These are phyloP conservation scores for Gambusia holbrooki DNA, from an alignment of 2,113 vertebrate species.

Conservation along the genomic window DNA sequence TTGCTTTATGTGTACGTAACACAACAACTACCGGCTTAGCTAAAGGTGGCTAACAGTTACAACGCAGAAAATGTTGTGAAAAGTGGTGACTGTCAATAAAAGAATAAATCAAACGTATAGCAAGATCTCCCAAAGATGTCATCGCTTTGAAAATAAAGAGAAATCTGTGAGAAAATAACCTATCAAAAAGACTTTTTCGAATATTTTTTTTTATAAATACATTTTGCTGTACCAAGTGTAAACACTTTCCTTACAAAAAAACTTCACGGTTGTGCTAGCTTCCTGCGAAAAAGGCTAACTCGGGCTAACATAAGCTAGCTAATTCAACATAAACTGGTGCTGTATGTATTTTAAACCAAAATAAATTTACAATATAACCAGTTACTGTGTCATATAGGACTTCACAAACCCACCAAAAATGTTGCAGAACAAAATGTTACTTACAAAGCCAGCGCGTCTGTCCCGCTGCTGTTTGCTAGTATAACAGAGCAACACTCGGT, in stretches of 20 bases:
- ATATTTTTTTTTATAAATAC: slow-evolving; percentile 3
- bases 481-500: slow-evolving; percentile 4
- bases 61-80: background rate
- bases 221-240: slow-evolving; percentile 11
- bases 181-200: background rate
- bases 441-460: slow-evolving; percentile 54
- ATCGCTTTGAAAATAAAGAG: background rate
- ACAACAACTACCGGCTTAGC: slow-evolving; percentile 1
- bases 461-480: slow-evolving; percentile 10
- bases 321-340: background rate
- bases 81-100: background rate
- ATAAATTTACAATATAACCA: background rate
- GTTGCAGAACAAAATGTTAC: slow-evolving; percentile 34
- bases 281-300: slow-evolving; percentile 43
- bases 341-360: background rate
- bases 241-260: slow-evolving; percentile 14
- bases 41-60: slow-evolving; percentile 3
- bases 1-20: slow-evolving; percentile 31
- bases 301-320: slow-evolving; percentile 43
- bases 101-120: background rate
- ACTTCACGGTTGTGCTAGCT: slow-evolving; percentile 20
- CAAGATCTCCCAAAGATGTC: background rate
- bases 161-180: background rate
- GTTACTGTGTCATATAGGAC: background rate
- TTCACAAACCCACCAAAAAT: background rate